A percentile compares a stretch with the other conserved stretches of the same genome.
Conservation (phyloP, 1,140 invertebrate species). For the Campodea augens region DNA sequence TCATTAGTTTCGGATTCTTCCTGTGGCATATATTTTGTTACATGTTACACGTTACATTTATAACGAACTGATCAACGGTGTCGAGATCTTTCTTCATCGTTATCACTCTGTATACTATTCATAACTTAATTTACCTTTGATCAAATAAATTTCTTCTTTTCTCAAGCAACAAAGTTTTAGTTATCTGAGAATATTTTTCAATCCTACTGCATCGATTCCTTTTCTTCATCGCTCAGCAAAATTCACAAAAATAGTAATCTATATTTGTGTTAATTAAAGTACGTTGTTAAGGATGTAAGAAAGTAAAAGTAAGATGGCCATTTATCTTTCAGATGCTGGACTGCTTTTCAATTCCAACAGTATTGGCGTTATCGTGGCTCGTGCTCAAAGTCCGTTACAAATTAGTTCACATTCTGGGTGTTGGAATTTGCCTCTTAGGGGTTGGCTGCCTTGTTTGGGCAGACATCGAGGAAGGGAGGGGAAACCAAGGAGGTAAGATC, state of each 20-base stretch:
- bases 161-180: no score
- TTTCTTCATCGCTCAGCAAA: background rate
- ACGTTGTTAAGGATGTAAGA: background rate
- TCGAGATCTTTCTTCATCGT: constrained; percentile 7
- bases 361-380: constrained; percentile 48
- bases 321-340: constrained; percentile 53
- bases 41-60: no score
- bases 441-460: constrained; percentile 66
- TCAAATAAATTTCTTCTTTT: no score
- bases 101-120: constrained; percentile 8
- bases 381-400: constrained; percentile 46
- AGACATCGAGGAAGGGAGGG: constrained; percentile 46
- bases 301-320: background rate
- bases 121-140: no score
- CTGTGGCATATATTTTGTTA: no score
- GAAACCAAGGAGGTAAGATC: constrained; percentile 18
- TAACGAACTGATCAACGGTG: no score
- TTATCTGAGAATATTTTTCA: no score
- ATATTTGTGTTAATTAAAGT: constrained; percentile 3
- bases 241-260: background rate
- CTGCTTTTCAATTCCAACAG: constrained; percentile 68
- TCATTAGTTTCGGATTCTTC: no score
- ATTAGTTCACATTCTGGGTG: constrained; percentile 58
- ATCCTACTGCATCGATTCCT: no score
- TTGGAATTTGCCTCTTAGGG: constrained; percentile 58